A percentile compares a stretch with the other conserved stretches of the same genome.
These are phyloP conservation scores for Anarhynchus alexandrinus DNA, from an alignment of 2,113 vertebrate genomes.

Conservation along the genomic window DNA sequence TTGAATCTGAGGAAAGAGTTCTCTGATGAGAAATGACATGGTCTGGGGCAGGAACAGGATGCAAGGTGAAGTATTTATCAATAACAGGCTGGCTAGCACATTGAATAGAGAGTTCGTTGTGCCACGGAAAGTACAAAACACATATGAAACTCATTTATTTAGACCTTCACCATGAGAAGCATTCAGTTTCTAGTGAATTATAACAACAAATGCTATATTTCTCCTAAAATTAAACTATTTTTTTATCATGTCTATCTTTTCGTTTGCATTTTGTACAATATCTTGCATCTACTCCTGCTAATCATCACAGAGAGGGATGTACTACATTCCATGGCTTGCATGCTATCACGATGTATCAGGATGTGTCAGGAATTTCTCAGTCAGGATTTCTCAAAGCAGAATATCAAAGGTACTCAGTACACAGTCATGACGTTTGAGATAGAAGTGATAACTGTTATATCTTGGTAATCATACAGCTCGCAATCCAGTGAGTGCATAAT, in stretches of 20 bases:
- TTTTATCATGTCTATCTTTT: accelerated
- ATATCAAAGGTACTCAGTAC: not conserved
- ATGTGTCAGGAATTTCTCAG: not conserved
- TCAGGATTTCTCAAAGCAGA: not conserved
- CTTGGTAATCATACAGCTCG: not conserved
- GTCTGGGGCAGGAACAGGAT: not conserved
- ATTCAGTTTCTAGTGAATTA: not conserved
- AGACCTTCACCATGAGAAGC: not conserved
- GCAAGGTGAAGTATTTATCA: not conserved
- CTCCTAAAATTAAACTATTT: not conserved
- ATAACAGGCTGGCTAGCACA: not conserved
- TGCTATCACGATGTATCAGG: not conserved
- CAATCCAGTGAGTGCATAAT: not conserved
- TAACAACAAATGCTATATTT: not conserved
- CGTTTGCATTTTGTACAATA: not conserved
- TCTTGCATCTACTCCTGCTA: not conserved
- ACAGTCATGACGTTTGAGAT: not conserved
- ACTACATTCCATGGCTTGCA: not conserved
- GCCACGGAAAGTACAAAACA: not conserved
- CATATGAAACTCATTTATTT: not conserved
- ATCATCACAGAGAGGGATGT: not conserved
- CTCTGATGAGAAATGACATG: not conserved
- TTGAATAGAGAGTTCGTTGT: not conserved
- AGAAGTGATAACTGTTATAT: not conserved
- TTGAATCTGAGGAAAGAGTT: not conserved